phyloP scores from a whole-genome alignment of 2,888 invertebrate genomes.

The Netelia inedita region DNA sequence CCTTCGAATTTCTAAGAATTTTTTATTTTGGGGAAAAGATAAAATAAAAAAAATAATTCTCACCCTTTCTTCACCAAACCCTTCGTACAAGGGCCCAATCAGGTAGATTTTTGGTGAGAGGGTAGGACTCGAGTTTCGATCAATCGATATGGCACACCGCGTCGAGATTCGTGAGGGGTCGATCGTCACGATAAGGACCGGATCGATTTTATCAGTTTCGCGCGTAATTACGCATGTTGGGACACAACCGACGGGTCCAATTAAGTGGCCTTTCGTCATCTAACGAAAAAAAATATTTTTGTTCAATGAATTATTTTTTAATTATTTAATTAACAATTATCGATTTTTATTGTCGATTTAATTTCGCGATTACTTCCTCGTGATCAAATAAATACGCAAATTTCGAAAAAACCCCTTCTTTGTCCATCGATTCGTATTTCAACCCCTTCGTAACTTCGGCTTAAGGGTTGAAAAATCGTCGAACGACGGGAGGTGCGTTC shows the following conservation, averaged over 20 bases:
- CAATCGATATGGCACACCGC: conserved; percentile 82
- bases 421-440: neutral
- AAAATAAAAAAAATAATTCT: conserved; percentile 64
- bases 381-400: no score
- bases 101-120: conserved; percentile 66
- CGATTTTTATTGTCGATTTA: no score
- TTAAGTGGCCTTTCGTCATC: conserved; percentile 66
- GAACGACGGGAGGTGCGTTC: conserved; percentile 58
- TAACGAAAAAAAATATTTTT: neutral
- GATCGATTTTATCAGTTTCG: conserved; percentile 83
- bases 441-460: neutral
- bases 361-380: no score
- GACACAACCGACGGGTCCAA: conserved; percentile 75
- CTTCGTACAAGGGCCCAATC: conserved; percentile 68
- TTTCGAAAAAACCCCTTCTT: no score
- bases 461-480: conserved; percentile 58
- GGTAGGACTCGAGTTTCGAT: conserved; percentile 73
- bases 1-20: conserved; percentile 47
- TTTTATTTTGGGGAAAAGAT: conserved; percentile 22
- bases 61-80: conserved; percentile 68
- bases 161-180: conserved; percentile 77
- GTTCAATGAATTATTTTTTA: no score
- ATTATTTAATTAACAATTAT: no score
- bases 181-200: conserved; percentile 80
- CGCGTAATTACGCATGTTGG: conserved; percentile 84